These are phyloP conservation scores for Phoeniculus purpureus DNA, from an alignment of 2,797 vertebrate genomes.

Conservation along the genomic window DNA sequence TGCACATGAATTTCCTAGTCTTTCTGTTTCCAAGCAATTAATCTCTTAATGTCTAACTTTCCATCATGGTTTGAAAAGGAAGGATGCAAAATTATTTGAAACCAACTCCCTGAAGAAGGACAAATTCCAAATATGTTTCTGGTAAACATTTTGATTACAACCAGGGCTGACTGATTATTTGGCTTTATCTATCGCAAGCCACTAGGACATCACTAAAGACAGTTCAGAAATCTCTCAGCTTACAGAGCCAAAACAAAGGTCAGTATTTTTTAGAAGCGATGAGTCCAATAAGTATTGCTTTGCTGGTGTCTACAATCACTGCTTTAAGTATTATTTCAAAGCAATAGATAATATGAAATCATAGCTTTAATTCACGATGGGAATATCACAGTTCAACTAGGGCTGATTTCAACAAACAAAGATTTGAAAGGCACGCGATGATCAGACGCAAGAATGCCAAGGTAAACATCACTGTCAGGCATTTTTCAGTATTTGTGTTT, in stretches of 20 bases:
- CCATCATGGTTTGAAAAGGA: background rate
- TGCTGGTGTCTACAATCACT: background rate
- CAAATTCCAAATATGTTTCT: background rate
- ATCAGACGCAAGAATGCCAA: background rate
- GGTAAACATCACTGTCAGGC: background rate
- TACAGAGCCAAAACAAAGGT: slow-evolving; percentile 2
- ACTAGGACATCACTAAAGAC: background rate
- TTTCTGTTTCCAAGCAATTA: background rate
- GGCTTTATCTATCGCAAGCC: background rate
- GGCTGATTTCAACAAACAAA: background rate
- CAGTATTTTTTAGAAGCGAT: background rate
- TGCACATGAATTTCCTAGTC: background rate
- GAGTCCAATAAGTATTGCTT: background rate
- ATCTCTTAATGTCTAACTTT: background rate
- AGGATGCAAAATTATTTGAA: background rate
- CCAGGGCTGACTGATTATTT: background rate
- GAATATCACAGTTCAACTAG: background rate
- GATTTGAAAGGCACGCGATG: background rate
- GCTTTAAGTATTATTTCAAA: background rate
- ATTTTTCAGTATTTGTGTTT: background rate
- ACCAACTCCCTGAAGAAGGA: background rate
- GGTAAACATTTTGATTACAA: background rate
- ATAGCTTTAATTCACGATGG: background rate
- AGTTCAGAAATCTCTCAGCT: background rate
- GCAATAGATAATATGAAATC: background rate